Base-by-base conservation (phyloP, 2,113 vertebrate species). In the Podocnemis expansa region DNA sequence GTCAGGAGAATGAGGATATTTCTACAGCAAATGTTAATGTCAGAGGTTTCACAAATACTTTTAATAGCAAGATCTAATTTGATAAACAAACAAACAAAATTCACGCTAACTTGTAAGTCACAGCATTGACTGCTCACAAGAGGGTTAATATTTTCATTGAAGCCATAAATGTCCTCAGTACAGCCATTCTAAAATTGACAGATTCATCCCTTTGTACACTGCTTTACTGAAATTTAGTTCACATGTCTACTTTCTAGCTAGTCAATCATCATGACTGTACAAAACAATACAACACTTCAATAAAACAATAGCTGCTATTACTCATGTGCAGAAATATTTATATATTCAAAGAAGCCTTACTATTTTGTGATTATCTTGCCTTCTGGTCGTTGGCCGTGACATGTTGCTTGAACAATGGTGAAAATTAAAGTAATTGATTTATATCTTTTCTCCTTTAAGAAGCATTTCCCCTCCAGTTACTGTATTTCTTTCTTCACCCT, bases 361-460 rank as follows among this genome's bases (percentile, higher is more conserved):
- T 94, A 98, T 98, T 98, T 98, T 98, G 85, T 96, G 96, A 89
- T 97, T 97, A 81, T 98, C 98, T 93, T 97, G 96, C 93, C 96
- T 98, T 97, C 96, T 96, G 86, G 95, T 97, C 78, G 92, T 91
- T 94, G 96, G 91, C 31, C 80, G 97, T 96, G 98, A 98, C 98
- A 98, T 98, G 43, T 55, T 95, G 63, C 88, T 78, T 56, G 49
- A 76, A 49, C 67, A 85, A 60, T 0, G 31, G 76, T 60, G 76
- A 85, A 2, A 78, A 83, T 31, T 34, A 63, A 11, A 43, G 41
- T 84, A 45, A 89, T 52, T 78, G 12, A 21, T 91, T 93, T 94
- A 94, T 91, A 54, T 87, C 24, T 84, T 47, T 91, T 89, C 51
- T 88, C 91, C 84, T 21, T 93, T 82, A 84, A 63, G 75, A 19